phyloP scores from a whole-genome alignment of 2,888 invertebrate species.

The Drosophila crucigera region DNA sequence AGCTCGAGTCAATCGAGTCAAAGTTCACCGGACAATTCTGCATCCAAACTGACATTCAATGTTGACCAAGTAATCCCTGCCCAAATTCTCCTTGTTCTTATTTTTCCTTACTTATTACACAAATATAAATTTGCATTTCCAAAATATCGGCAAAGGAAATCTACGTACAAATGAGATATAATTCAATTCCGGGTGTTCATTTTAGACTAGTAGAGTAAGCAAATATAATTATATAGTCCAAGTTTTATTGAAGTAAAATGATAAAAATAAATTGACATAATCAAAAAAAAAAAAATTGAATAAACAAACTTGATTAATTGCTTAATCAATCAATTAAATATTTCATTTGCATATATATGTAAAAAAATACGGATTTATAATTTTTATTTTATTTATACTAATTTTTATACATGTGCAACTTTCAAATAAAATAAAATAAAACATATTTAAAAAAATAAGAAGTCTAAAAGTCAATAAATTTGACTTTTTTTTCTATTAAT shows the following conservation, averaged over 20 bases:
- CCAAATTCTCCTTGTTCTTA: no score
- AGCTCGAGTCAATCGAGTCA: background rate
- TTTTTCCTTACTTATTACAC: background rate
- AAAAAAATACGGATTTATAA: background rate
- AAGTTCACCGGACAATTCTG: background rate
- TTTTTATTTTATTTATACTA: no score
- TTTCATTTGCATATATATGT: background rate
- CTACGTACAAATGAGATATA: background rate
- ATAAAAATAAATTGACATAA: background rate
- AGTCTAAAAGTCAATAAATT: background rate
- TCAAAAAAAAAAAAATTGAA: background rate
- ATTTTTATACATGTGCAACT: background rate
- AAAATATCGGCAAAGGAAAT: background rate
- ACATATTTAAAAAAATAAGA: background rate
- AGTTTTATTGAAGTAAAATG: background rate
- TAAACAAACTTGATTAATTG: background rate
- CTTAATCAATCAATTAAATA: background rate
- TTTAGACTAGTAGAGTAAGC: background rate
- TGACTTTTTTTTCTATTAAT: background rate
- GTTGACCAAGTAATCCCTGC: background rate
- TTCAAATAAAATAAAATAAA: background rate
- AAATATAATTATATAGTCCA: background rate
- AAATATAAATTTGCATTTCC: background rate
- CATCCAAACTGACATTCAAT: background rate
- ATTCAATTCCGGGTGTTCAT: background rate